Evolutionary conservation across 2,113 vertebrate species (phyloP).

Genomic region (Myiozetetes cayanensis): DNA sequence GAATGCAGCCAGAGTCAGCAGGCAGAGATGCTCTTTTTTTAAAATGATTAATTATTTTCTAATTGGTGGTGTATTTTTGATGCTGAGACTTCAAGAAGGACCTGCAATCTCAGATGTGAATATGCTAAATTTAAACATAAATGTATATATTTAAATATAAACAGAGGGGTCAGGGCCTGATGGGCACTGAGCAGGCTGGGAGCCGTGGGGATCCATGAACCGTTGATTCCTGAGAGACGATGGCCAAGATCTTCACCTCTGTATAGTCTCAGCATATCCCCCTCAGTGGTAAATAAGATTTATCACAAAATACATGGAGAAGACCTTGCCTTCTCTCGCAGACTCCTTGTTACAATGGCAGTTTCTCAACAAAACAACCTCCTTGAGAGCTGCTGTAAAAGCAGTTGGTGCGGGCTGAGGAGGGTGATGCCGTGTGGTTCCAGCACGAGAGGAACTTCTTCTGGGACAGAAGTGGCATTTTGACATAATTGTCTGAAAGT

Average conservation of each 20-base stretch:
- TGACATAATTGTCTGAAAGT: neutral
- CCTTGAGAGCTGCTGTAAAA: neutral
- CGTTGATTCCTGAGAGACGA: neutral
- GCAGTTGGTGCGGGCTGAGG: neutral
- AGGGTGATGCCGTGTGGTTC: neutral
- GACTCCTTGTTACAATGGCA: neutral
- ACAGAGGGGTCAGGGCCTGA: neutral
- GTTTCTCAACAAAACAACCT: neutral
- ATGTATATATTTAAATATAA: neutral
- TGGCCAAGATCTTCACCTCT: neutral
- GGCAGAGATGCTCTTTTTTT: neutral
- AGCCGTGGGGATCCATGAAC: neutral
- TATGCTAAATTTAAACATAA: neutral
- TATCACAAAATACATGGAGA: neutral
- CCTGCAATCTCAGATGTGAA: neutral
- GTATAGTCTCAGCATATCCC: accelerated
- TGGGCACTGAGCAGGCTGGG: accelerated
- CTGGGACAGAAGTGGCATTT: neutral
- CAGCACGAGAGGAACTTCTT: neutral
- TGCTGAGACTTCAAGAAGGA: neutral
- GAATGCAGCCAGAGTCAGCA: neutral
- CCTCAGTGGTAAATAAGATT: neutral
- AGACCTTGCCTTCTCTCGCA: neutral
- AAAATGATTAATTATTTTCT: neutral
- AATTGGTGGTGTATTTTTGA: neutral